Conservation (phyloP, 2,797 vertebrate genomes). For the Psittacula derbiana region DNA sequence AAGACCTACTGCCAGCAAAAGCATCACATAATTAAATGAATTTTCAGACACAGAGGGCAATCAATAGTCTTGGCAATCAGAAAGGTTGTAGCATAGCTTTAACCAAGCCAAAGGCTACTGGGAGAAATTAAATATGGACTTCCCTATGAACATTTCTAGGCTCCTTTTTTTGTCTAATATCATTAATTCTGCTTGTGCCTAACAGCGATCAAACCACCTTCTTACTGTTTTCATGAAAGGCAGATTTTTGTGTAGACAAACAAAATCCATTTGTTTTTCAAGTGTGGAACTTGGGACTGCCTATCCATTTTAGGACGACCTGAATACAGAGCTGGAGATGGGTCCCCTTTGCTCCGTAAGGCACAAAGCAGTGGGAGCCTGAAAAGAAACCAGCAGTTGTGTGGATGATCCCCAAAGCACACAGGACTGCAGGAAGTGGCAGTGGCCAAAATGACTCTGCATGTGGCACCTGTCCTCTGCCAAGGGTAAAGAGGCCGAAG, state of each 20-base stretch:
- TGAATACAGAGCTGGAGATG: neutral
- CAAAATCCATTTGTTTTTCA: neutral
- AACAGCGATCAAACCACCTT: neutral
- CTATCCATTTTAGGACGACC: neutral
- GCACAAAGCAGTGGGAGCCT: neutral
- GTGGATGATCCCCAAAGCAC: neutral
- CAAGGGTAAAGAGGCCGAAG: neutral
- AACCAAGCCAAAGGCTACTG: neutral
- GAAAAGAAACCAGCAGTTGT: neutral
- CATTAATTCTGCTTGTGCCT: neutral
- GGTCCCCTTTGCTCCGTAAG: neutral
- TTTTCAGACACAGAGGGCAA: neutral
- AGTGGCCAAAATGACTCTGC: neutral
- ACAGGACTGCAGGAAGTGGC: neutral
- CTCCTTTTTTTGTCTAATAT: neutral
- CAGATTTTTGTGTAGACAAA: neutral
- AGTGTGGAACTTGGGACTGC: neutral
- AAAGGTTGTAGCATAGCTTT: neutral
- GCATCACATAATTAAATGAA: neutral
- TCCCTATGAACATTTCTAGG: neutral
- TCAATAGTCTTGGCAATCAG: neutral
- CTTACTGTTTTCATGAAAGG: neutral
- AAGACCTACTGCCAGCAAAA: neutral
- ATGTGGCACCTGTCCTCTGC: accelerated
- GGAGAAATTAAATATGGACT: neutral